Conservation (phyloP, 1,140 invertebrate genomes). For the Eciton burchellii region DNA sequence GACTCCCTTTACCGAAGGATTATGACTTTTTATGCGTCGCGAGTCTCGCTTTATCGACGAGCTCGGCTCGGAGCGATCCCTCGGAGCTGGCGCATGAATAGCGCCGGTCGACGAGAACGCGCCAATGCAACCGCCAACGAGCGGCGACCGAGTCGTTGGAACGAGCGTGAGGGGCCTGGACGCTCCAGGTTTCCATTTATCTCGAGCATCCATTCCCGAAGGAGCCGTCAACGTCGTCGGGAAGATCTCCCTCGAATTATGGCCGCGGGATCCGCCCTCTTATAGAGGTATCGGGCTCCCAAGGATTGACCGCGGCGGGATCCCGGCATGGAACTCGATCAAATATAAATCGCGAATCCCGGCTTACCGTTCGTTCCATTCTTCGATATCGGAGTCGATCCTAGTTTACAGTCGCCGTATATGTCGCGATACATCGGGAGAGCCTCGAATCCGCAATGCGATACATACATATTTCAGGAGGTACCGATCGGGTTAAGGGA, state of each 20-base stretch:
- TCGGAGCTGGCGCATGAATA: conserved; percentile 31
- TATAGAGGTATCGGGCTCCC: conserved; percentile 11
- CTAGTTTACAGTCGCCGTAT: conserved; percentile 71
- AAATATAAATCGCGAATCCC: conserved; percentile 74
- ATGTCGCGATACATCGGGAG: conserved; percentile 63
- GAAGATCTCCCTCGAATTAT: conserved; percentile 73
- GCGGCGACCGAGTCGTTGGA: conserved; percentile 6
- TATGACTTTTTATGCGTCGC: conserved; percentile 60
- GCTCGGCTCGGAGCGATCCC: neutral
- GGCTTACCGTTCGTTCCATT: conserved; percentile 70
- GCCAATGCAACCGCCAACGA: conserved; percentile 15
- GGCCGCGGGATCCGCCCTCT: conserved; percentile 32
- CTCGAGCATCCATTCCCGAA: conserved; percentile 63
- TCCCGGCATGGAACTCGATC: conserved; percentile 67
- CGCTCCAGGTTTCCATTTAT: conserved; percentile 68
- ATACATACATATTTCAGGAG: conserved; percentile 73
- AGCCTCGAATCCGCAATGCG: conserved; percentile 54
- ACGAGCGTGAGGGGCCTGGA: conserved; percentile 18
- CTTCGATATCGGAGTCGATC: conserved; percentile 72
- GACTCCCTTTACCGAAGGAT: conserved; percentile 40
- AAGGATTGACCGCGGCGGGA: conserved; percentile 71
- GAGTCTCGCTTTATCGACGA: conserved; percentile 58
- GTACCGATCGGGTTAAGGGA: neutral
- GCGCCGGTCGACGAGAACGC: neutral
- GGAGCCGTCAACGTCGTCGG: conserved; percentile 72